phyloP scores from a whole-genome alignment of 2,888 invertebrate genomes.

The Drosophila niveifrons region DNA sequence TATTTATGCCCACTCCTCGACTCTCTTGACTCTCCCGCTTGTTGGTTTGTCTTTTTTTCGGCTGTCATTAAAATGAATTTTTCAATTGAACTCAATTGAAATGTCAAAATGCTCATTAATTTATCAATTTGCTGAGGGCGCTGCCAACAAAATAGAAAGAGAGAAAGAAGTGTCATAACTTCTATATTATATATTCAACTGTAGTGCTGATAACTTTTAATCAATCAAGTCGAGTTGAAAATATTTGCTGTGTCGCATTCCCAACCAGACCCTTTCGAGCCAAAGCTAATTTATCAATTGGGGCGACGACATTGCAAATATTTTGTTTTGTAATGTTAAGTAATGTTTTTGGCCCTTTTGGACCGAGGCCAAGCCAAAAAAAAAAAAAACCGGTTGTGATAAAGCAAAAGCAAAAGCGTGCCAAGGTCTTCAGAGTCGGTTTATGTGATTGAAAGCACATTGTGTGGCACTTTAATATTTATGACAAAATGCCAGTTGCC shows the following conservation, averaged over 20 bases:
- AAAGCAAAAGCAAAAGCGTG: slow-evolving; percentile 55
- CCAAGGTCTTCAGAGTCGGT: slow-evolving; percentile 55
- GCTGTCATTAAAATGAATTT: slow-evolving; percentile 64
- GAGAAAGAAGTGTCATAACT: slow-evolving; percentile 4
- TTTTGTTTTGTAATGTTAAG: slow-evolving; percentile 68
- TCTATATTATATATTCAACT: slow-evolving; percentile 26
- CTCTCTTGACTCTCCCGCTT: slow-evolving; percentile 1
- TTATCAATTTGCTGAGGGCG: slow-evolving; percentile 58
- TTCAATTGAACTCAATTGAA: slow-evolving; percentile 69
- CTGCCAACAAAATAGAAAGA: not conserved
- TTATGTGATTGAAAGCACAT: slow-evolving; percentile 67
- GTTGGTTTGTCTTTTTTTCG: slow-evolving; percentile 20
- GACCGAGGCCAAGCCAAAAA: slow-evolving; percentile 1
- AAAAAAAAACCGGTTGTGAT: slow-evolving; percentile 46
- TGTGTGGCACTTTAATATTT: slow-evolving; percentile 78
- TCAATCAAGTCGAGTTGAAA: slow-evolving; percentile 42
- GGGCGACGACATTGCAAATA: slow-evolving; percentile 61
- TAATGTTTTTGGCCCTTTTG: slow-evolving; percentile 43
- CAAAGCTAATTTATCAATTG: slow-evolving; percentile 76
- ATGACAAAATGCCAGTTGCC: slow-evolving; percentile 75
- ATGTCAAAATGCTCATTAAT: slow-evolving; percentile 74
- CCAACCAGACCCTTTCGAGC: slow-evolving; percentile 17
- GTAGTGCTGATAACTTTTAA: slow-evolving; percentile 19
- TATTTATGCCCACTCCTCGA: slow-evolving; percentile 5
- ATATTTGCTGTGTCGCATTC: slow-evolving; percentile 34